These are phyloP conservation scores for Acanthosepion esculentum DNA, from an alignment of 2,888 invertebrate genomes.

Conservation along the genomic window DNA sequence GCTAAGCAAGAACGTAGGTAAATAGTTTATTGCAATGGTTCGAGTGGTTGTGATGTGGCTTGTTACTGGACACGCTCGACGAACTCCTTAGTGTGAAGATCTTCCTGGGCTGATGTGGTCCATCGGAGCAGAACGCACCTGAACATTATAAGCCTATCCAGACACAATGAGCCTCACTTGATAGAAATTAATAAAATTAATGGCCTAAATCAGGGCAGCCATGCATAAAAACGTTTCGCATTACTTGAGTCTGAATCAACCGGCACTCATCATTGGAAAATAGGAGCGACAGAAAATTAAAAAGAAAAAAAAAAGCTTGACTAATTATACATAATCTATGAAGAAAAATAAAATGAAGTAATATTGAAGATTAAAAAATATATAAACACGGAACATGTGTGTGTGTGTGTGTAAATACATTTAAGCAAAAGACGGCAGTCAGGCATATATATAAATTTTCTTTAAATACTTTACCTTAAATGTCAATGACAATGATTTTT, in stretches of 20 bases:
- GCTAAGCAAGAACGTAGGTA: too few relatives aligned
- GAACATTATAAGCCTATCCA: neutral
- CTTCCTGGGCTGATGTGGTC: neutral
- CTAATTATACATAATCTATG: neutral
- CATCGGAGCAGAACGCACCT: neutral
- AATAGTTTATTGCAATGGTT: too few relatives aligned
- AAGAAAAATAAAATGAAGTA: neutral
- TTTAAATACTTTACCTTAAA: too few relatives aligned
- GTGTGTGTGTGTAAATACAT: neutral
- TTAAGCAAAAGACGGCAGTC: neutral
- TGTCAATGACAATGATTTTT: too few relatives aligned
- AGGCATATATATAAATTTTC: neutral
- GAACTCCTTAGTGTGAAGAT: neutral
- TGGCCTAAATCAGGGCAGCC: neutral
- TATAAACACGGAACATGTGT: neutral
- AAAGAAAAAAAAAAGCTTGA: neutral
- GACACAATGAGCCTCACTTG: conserved; percentile 11
- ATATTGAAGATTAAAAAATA: neutral
- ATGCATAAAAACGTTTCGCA: neutral
- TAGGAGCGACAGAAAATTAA: neutral
- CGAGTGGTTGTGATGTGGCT: neutral
- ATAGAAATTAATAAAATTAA: conserved; percentile 33
- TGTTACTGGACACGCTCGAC: neutral
- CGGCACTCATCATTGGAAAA: neutral
- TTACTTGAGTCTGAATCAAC: neutral